Evolutionary conservation across 1,140 invertebrate genomes (phyloP), one percentile per base, ranked within the genome.

Genomic region (Bicyclus anynana): DNA sequence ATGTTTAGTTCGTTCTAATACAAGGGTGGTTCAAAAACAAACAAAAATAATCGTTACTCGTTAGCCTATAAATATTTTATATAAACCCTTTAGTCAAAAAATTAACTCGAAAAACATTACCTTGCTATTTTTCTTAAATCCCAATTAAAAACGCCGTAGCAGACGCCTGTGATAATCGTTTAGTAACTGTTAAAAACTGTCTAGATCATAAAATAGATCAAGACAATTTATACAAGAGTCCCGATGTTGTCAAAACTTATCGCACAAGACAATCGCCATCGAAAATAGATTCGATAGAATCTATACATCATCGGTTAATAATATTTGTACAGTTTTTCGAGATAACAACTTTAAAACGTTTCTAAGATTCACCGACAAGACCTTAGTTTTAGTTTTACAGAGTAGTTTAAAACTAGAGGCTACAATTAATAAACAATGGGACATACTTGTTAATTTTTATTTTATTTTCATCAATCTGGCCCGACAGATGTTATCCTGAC

Each of bases 311-410:
- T 14, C 16, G 20, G 27, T 52, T 61, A 48, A 61, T 3, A 10
- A 33, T 33, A 14, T 27, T 38, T 56, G 51, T 16, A 50, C 40
- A 13, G 47, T 57, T 57, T 23, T 46, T 20, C 38, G 20, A 53
- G 54, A 62, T 62, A 62, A 62, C 18, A 42, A 23, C 33, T 55
- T 50, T 58, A 62, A 55, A 42, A 33, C 23, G 35, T 58, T 26
- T 49, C 26, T 35, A 20, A 27, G 21, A 14, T 52, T 55, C 40
- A 51, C 61, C 55, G 61, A 42, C 56, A 59, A 37, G 44, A n/a
- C 29, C 18, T 51, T 38, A 21, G 38, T 0, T 6, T 48, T 33
- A 9, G n/a, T 9, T 26, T 26, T 42, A 56, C 13, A 26, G 37
- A 40, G 37, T 40, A 40, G 37, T 17, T 40, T 40, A 12, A 33